Conservation (phyloP, 2,113 vertebrate species). For the Zosterops pallidus region DNA sequence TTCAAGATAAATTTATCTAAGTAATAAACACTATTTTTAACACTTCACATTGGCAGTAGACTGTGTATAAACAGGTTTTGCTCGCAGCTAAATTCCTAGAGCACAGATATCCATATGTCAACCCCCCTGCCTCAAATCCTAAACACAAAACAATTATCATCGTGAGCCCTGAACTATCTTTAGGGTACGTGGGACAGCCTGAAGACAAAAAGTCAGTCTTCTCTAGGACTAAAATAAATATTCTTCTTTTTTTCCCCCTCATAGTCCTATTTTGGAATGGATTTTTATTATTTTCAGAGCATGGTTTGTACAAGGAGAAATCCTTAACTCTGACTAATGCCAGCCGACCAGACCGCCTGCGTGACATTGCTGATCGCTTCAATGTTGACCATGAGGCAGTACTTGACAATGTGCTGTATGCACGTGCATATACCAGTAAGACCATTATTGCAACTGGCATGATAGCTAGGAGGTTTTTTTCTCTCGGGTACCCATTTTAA, state of each 20-base stretch:
- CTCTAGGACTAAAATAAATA: background rate
- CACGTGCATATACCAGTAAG: conserved; percentile 96
- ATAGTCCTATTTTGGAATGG: background rate
- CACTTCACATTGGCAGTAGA: background rate
- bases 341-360: conserved; percentile 94
- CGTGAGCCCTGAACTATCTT: background rate
- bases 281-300: background rate
- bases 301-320: background rate
- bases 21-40: conserved; percentile 1
- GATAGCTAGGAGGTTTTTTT: background rate
- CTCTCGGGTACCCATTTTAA: background rate
- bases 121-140: background rate
- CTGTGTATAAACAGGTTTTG: conserved; percentile 26
- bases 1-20: conserved; percentile 17
- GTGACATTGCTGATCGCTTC: conserved; percentile 93
- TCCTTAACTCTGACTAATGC: conserved; percentile 68
- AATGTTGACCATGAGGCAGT: conserved; percentile 92
- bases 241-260: background rate
- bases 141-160: background rate
- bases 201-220: conserved; percentile 16
- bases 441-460: background rate
- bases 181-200: background rate
- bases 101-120: background rate
- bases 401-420: conserved; percentile 96
- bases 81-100: conserved; percentile 1